Evolutionary conservation across 1,140 invertebrate genomes (phyloP).

Genomic region (Linepithema humile): DNA sequence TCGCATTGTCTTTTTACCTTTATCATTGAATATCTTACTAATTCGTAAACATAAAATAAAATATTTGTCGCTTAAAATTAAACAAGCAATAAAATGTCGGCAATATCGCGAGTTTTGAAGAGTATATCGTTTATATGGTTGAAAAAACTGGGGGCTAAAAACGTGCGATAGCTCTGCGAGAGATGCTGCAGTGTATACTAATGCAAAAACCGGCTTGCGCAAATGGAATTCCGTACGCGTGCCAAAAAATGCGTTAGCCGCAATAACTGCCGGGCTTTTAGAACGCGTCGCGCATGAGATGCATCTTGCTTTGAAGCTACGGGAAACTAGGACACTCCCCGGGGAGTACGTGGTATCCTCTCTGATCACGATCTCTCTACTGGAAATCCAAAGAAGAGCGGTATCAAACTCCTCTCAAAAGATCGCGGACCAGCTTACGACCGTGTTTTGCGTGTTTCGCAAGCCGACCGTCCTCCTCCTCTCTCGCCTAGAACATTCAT

Average conservation of each 20-base stretch:
- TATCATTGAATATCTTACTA: not conserved
- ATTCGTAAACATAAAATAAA: no score
- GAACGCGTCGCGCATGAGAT: conserved; percentile 24
- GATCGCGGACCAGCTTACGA: not conserved
- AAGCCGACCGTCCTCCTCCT: not conserved
- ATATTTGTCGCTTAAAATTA: not conserved
- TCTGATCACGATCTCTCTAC: not conserved
- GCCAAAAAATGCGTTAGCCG: conserved; percentile 32
- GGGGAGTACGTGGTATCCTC: not conserved
- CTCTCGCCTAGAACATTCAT: not conserved
- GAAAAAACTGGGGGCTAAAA: not conserved
- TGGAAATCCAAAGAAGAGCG: not conserved
- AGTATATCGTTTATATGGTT: not conserved
- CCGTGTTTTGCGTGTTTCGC: not conserved
- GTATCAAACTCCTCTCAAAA: not conserved
- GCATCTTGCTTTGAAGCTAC: conserved; percentile 9
- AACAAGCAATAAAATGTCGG: not conserved
- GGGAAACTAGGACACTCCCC: conserved; percentile 21
- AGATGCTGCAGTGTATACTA: not conserved
- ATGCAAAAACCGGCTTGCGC: conserved; percentile 19
- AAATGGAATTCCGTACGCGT: conserved; percentile 18
- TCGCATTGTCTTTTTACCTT: not conserved
- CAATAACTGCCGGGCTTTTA: conserved; percentile 35
- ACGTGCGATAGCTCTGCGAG: not conserved
- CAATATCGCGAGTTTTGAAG: not conserved